Evolutionary conservation across 2,888 invertebrate genomes (phyloP).

Genomic region (Strigamia maritima): DNA sequence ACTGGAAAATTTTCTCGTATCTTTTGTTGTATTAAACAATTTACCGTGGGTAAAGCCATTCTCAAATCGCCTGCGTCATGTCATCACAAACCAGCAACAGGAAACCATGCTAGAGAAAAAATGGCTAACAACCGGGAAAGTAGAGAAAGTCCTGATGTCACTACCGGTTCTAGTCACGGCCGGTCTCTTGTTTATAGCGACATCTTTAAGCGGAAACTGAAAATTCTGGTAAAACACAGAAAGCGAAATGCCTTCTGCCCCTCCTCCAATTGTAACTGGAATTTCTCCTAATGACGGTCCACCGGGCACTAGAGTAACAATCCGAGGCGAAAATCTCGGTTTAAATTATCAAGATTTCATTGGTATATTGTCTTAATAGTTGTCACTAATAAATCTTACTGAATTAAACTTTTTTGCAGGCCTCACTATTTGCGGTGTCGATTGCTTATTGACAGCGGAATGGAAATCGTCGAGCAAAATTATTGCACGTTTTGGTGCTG

Average conservation of each 20-base stretch:
- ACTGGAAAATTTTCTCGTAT: not conserved
- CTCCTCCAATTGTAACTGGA: constrained; percentile 83
- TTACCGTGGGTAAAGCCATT: constrained; percentile 19
- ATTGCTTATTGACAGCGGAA: constrained; percentile 91
- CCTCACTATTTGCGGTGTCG: constrained; percentile 89
- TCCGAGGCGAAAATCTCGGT: constrained; percentile 94
- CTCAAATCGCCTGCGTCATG: constrained; percentile 27
- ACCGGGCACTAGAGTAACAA: constrained; percentile 90
- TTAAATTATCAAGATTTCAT: constrained; percentile 76
- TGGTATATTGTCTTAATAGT: constrained; percentile 58
- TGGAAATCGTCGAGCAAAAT: constrained; percentile 98
- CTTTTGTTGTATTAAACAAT: not conserved
- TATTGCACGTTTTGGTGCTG: constrained; percentile 88
- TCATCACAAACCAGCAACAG: constrained; percentile 1
- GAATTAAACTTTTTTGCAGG: constrained; percentile 59
- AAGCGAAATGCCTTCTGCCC: constrained; percentile 37
- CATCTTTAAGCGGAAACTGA: not conserved
- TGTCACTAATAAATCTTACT: not conserved
- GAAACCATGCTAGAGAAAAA: constrained; percentile 6
- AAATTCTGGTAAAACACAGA: not conserved
- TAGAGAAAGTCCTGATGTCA: not conserved
- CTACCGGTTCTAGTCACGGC: not conserved
- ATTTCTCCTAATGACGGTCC: constrained; percentile 98
- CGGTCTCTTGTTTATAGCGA: not conserved
- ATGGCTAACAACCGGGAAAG: constrained; percentile 14